phyloP scores from a whole-genome alignment of 2,113 vertebrate species.

The Caranx melampygus region DNA sequence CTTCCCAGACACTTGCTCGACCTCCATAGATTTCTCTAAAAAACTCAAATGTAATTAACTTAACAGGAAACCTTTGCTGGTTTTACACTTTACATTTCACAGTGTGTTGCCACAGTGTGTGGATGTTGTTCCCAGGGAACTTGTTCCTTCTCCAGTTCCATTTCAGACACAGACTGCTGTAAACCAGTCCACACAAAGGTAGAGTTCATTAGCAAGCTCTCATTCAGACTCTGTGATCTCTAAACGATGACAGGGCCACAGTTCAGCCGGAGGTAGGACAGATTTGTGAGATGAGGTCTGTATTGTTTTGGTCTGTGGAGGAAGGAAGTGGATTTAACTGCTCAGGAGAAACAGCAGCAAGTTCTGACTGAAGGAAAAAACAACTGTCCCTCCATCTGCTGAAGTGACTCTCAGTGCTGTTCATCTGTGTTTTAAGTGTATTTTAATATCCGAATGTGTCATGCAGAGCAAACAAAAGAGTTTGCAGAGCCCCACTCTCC shows the following conservation, averaged over 20 bases:
- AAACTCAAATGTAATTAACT: no score
- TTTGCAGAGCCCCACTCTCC: not conserved
- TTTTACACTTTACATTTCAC: no score
- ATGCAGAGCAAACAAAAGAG: no score
- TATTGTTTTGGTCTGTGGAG: conserved; percentile 15
- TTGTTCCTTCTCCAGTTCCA: not conserved
- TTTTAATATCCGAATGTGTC: no score
- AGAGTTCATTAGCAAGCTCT: conserved; percentile 18
- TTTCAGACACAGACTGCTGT: not conserved
- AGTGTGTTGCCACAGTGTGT: no score
- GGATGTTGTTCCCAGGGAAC: not conserved
- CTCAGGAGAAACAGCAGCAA: not conserved
- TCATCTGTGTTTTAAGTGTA: no score
- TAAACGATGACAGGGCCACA: not conserved
- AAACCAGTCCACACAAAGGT: conserved; percentile 1
- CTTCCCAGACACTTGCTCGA: no score
- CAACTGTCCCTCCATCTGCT: not conserved
- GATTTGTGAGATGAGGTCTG: conserved; percentile 7
- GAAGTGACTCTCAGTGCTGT: no score
- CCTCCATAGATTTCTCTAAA: no score
- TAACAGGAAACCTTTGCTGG: no score
- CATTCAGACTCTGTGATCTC: not conserved
- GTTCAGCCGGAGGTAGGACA: not conserved
- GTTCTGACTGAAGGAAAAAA: not conserved
- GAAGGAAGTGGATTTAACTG: conserved; percentile 35